Conservation (phyloP, 2,797 vertebrate species). For the Dendrocincla fuliginosa region DNA sequence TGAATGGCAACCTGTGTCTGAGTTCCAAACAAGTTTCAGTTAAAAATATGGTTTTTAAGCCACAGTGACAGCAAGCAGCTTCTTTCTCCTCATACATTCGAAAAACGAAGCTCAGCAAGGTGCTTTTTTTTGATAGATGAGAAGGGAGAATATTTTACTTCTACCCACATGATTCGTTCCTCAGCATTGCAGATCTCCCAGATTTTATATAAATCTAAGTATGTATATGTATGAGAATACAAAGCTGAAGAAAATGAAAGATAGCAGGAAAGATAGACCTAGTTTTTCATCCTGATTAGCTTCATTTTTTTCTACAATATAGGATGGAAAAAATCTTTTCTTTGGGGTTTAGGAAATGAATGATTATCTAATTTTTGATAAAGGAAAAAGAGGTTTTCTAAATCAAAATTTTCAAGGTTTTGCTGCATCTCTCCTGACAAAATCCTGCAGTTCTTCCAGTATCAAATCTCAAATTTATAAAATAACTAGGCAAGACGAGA, state of each 20-base stretch:
- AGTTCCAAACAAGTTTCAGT: conserved; percentile 1
- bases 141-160: not conserved
- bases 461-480: not conserved
- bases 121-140: not conserved
- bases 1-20: not conserved
- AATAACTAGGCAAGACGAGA: not conserved
- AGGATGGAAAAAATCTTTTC: not conserved
- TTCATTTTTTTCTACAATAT: not conserved
- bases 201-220: not conserved
- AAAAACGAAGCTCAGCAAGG: not conserved
- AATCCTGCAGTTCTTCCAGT: not conserved
- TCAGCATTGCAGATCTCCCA: not conserved
- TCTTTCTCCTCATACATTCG: not conserved
- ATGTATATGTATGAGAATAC: not conserved
- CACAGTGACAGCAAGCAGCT: not conserved
- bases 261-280: not conserved
- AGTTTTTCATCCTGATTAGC: not conserved
- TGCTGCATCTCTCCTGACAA: not conserved
- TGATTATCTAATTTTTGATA: not conserved
- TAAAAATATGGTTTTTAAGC: not conserved
- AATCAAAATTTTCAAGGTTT: not conserved
- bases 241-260: not conserved
- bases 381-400: not conserved
- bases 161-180: not conserved
- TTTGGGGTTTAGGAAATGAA: not conserved